Evolutionary conservation across 2,113 vertebrate species (phyloP).

Genomic region (Pseudopipra pipra): DNA sequence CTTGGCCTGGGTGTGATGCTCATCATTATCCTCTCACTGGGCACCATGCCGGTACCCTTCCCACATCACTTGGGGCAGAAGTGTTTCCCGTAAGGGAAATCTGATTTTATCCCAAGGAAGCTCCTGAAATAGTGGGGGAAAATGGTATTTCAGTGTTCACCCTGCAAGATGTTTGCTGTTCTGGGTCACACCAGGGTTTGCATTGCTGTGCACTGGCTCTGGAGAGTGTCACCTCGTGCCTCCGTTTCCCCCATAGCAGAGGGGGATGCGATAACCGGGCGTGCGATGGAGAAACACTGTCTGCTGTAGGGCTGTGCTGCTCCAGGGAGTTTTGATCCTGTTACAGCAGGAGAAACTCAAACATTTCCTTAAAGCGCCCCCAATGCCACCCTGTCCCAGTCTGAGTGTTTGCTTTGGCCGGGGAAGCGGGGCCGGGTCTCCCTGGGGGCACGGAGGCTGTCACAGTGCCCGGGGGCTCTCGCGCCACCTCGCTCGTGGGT

Average conservation of each 20-base stretch:
- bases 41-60: not conserved
- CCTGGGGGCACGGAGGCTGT: accelerated
- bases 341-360: not conserved
- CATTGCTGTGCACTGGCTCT: accelerated
- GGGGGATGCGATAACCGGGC: accelerated
- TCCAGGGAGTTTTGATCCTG: not conserved
- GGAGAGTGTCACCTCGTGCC: accelerated
- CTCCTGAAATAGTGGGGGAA: not conserved
- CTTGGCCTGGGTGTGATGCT: not conserved
- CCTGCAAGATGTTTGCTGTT: not conserved
- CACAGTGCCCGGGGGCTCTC: not conserved
- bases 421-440: not conserved
- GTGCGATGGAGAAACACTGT: accelerated
- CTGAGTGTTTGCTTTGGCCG: not conserved
- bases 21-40: not conserved
- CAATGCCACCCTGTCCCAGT: accelerated
- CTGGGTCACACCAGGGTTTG: not conserved
- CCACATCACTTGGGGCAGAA: not conserved
- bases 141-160: not conserved
- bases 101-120: not conserved
- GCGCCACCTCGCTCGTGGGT: not conserved
- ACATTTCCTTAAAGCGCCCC: not conserved
- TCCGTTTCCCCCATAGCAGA: not conserved
- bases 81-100: not conserved
- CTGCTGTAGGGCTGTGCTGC: not conserved